These are phyloP conservation scores for Marcusenius ussheri DNA, from an alignment of 2,113 vertebrate genomes.

Conservation along the genomic window DNA sequence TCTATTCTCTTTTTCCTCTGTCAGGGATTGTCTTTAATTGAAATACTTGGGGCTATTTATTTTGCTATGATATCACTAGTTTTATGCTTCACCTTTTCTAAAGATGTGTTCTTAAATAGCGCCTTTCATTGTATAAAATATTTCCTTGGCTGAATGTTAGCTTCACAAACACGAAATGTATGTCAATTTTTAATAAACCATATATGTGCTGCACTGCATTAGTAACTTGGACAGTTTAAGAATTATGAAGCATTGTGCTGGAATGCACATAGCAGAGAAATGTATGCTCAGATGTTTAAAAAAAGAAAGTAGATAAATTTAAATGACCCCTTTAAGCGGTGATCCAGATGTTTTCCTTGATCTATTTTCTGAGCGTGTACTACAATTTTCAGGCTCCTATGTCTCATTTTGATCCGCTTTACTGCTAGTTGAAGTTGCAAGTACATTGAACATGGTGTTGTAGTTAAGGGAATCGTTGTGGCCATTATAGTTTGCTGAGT, in stretches of 20 bases:
- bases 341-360: not conserved
- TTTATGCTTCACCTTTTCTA: conserved; percentile 10
- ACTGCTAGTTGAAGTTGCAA: not conserved
- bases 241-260: not conserved
- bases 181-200: not conserved
- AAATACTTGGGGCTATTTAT: conserved; percentile 10
- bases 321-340: not conserved
- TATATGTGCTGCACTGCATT: not conserved
- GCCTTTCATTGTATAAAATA: conserved; percentile 38
- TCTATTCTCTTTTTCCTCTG: not conserved
- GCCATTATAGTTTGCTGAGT: not conserved
- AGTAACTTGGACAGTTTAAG: not conserved
- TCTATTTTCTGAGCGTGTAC: not conserved
- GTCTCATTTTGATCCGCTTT: not conserved
- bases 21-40: not conserved
- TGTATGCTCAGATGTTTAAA: not conserved
- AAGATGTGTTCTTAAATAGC: conserved; percentile 26
- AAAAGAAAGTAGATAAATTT: not conserved
- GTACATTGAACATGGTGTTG: not conserved
- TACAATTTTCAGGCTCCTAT: not conserved
- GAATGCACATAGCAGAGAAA: not conserved
- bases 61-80: conserved; percentile 19
- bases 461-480: not conserved
- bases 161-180: conserved; percentile 25
- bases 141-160: conserved; percentile 35